Evolutionary conservation across 2,888 invertebrate genomes (phyloP), one percentile per base, ranked within the genome.

Genomic region (Acanthococcus lagerstroemiae): DNA sequence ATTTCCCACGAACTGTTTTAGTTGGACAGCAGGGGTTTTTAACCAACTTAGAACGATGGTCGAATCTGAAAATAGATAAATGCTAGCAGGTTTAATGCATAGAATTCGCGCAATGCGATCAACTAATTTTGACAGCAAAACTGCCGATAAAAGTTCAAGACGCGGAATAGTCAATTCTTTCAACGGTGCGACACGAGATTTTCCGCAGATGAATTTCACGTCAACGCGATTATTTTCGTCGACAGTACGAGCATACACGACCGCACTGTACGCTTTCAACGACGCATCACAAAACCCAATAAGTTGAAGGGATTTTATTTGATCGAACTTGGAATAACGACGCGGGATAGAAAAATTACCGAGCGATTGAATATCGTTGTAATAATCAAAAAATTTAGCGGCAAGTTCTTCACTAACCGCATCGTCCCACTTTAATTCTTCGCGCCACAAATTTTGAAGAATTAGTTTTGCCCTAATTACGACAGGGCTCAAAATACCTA

Each of bases 31-130:
- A 26, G 17, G n/a, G 2, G 15, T 21, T 4, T 3, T 19, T n/a
- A 60, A n/a, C 60, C 60, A 60, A 7, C 26, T 21, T 7, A 60
- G 17, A 12, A 60, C 60, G n/a, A 48, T 26, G 2, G 60, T 60
- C 3, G 60, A 58, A 25, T 60, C 60, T 12, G 50, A 57, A 44
- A 57, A 57, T 12, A 45, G 44, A 44, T 7, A 21, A 44, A 44
- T 15, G 9, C 21, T 44, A 4, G 21, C 5, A 3, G 22, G 19
- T 21, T 57, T 19, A 3, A 57, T 45, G 4, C 15, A 5, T 15
- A 45, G 15, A 7, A 7, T 45, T 4, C 4, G 4, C 4, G 6
- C 4, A 45, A 15, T 15, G 4, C 46, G 46, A 45, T 4, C 19
- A 4, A 45, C 19, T 45, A 15, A 45, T 45, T 45, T 45, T 7